A percentile compares a stretch with the other conserved stretches of the same genome.
Evolutionary conservation across 2,113 vertebrate species (phyloP).

Genomic region (Fukomys damarensis): DNA sequence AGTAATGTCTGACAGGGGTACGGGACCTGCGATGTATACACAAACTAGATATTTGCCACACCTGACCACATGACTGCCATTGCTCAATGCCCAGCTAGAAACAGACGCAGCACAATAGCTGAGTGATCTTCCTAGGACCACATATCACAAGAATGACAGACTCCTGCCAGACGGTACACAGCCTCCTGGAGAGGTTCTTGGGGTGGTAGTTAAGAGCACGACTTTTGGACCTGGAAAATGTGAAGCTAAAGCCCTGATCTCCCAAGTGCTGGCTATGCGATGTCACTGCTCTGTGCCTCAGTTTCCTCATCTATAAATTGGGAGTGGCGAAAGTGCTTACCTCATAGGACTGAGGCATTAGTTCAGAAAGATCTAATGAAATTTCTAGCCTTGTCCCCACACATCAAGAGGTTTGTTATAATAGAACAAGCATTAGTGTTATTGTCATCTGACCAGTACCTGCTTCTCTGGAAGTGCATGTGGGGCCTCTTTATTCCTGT

Average conservation of each 20-base stretch:
- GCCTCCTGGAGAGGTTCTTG: neutral
- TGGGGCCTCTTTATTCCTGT: neutral
- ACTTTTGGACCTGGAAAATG: neutral
- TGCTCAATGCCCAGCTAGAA: neutral
- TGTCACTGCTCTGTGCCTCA: neutral
- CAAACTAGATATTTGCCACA: neutral
- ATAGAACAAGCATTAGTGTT: no score
- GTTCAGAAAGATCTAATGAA: neutral
- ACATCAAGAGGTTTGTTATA: accelerated
- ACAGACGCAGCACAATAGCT: neutral
- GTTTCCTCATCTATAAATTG: slow-evolving; percentile 3
- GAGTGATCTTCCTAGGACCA: neutral
- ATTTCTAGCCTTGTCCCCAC: neutral
- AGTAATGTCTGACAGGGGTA: slow-evolving; percentile 39
- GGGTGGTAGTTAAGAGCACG: neutral
- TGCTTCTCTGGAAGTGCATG: neutral
- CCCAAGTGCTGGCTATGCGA: neutral
- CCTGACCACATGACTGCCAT: neutral
- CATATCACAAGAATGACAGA: neutral
- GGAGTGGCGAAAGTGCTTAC: neutral
- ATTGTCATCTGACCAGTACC: neutral
- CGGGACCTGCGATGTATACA: neutral
- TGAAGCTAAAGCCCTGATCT: neutral
- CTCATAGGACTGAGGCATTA: accelerated
- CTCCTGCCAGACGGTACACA: accelerated